Evolutionary conservation across 2,113 vertebrate species (phyloP).

Genomic region (Urocolius indicus): DNA sequence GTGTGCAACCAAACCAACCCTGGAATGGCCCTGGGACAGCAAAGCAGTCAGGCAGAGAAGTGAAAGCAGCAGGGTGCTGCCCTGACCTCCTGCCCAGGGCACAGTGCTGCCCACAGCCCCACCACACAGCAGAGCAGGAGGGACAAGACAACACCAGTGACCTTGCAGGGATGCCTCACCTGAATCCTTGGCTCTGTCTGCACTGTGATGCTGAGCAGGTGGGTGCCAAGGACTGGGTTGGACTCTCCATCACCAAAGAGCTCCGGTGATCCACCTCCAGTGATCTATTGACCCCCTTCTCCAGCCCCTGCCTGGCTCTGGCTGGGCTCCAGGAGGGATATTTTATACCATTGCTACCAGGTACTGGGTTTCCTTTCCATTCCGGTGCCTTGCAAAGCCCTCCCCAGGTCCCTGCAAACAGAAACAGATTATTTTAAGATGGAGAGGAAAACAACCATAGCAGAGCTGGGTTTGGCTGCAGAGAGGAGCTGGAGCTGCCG

Average conservation of each 20-base stretch:
- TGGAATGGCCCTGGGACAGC: background rate
- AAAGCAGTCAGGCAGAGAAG: background rate
- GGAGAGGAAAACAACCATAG: background rate
- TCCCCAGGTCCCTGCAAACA: background rate
- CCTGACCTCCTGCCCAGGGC: background rate
- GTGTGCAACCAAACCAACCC: accelerated
- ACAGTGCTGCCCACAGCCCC: background rate
- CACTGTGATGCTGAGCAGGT: accelerated
- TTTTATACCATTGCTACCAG: background rate
- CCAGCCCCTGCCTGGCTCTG: background rate
- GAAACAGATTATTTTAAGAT: background rate
- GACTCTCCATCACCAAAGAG: accelerated
- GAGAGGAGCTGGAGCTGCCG: background rate
- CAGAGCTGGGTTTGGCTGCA: background rate
- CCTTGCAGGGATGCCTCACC: background rate
- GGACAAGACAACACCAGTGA: accelerated
- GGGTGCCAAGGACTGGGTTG: accelerated
- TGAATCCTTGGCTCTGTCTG: background rate
- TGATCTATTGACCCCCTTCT: background rate
- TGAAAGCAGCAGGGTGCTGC: background rate
- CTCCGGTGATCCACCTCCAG: accelerated
- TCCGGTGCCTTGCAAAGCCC: background rate
- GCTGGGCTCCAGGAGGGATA: background rate
- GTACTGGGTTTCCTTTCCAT: constrained; percentile 7
- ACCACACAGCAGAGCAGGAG: accelerated